A percentile compares a stretch with the other conserved stretches of the same genome.
These are phyloP conservation scores for Sebastes kiyomatsui DNA, from an alignment of 2,797 vertebrate species.

Conservation along the genomic window DNA sequence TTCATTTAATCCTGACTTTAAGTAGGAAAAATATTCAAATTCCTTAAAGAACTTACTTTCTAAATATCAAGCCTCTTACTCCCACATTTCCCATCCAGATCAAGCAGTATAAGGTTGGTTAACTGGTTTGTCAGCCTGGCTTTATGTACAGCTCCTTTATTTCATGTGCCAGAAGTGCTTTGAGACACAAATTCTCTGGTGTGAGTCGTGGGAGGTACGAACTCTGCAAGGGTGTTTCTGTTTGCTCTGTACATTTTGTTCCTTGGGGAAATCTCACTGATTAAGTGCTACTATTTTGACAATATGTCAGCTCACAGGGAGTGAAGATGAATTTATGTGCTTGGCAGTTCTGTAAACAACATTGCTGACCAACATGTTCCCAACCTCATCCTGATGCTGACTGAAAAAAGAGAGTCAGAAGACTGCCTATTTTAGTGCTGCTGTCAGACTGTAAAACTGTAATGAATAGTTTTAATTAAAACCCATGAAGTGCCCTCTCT, in stretches of 20 bases:
- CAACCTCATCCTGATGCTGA: conserved; percentile 61
- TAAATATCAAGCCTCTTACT: neutral
- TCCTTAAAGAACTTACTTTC: neutral
- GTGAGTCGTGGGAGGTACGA: conserved; percentile 64
- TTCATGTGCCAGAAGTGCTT: conserved; percentile 53
- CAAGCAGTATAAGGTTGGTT: neutral
- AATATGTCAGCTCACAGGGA: conserved; percentile 73
- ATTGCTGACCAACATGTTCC: conserved; percentile 73
- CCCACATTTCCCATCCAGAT: conserved; percentile 8
- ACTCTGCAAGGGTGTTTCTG: conserved; percentile 63
- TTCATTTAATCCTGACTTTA: no score
- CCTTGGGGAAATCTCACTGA: conserved; percentile 72
- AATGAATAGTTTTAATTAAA: conserved; percentile 60
- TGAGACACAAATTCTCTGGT: conserved; percentile 62
- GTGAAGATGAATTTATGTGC: conserved; percentile 72
- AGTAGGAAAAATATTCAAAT: neutral
- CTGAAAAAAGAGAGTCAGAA: conserved; percentile 52
- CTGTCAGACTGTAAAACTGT: conserved; percentile 60
- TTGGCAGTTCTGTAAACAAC: conserved; percentile 73
- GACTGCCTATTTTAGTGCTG: conserved; percentile 53
- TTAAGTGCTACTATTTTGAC: conserved; percentile 78
- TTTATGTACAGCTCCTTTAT: conserved; percentile 47
- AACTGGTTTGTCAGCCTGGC: conserved; percentile 31
- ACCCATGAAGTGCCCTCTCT: conserved; percentile 15
- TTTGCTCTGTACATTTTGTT: conserved; percentile 78